Conservation (phyloP, 2,797 vertebrate genomes). For the Chelon auratus region DNA sequence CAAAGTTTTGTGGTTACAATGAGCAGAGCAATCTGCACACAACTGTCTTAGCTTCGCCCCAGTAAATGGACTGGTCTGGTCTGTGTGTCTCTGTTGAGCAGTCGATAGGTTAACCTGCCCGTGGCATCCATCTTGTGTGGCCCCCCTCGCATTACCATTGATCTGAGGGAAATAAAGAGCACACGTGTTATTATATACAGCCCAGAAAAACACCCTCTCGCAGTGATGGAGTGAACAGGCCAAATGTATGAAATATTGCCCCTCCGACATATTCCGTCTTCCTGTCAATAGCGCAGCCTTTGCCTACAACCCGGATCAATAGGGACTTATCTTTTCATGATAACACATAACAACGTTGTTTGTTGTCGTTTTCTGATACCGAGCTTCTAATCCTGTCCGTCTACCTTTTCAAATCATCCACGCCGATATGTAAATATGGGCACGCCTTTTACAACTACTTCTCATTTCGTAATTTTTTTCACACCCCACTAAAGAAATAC, state of each 20-base stretch:
- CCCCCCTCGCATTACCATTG: constrained; percentile 94
- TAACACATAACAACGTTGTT: constrained; percentile 91
- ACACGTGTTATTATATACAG: constrained; percentile 92
- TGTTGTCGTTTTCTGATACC: constrained; percentile 73
- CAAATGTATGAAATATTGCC: constrained; percentile 95
- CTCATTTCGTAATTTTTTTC: constrained; percentile 1
- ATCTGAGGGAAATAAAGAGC: constrained; percentile 96
- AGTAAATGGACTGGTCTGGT: constrained; percentile 53
- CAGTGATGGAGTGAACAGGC: constrained; percentile 92
- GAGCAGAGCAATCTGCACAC: constrained; percentile 34
- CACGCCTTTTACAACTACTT: constrained; percentile 4
- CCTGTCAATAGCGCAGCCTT: constrained; percentile 95
- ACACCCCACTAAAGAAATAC: constrained; percentile 10
- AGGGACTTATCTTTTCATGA: constrained; percentile 94
- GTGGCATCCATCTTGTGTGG: constrained; percentile 91
- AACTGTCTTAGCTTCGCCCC: constrained; percentile 43
- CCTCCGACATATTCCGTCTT: constrained; percentile 94
- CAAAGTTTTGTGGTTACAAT: constrained; percentile 8
- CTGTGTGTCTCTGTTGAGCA: constrained; percentile 75
- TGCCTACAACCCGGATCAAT: constrained; percentile 95
- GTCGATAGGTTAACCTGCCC: constrained; percentile 84
- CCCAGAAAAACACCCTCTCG: constrained; percentile 87
- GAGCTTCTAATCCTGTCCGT: constrained; percentile 52
- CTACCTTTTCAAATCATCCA: constrained; percentile 47
- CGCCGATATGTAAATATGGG: constrained; percentile 51